Base-by-base conservation (phyloP, 2,113 vertebrate genomes). In the Peucedramus taeniatus region DNA sequence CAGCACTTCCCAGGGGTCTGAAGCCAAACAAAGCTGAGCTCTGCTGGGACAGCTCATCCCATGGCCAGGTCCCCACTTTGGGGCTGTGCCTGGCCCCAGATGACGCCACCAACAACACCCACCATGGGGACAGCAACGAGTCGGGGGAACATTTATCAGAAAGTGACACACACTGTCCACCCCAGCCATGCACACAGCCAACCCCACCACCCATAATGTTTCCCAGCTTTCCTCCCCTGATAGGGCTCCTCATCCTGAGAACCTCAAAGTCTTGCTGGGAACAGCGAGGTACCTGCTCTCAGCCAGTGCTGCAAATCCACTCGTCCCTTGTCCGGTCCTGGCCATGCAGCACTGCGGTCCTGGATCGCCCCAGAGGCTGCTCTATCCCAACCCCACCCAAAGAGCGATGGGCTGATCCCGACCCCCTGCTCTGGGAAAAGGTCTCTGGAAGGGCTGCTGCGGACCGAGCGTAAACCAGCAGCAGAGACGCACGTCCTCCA, bases 321-420 rank as follows among this genome's bases (percentile, higher is more conserved):
- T 28, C 1, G 1, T 24, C 21, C 44, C 44, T 30, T n/a, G 8
- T 10, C 61, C 21, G 19, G 23, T 56, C 54, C 31, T 59, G 23
- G 30, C 44, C 7, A 0, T 7, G 35, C 57, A 57, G 44, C 35
- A 47, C 33, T 0, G 14, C 26, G 27, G 50, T 31, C 42, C 33
- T 1, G 0, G 42, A 35, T 21, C 3, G 39, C 24, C 45, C 47
- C 81, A 31, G 24, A n/a, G 65, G 28, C 31, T 61, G 40, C 49
- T 40, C 44, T 15, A 30, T 22, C 28, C 69, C 66, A 47, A 15
- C 4, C 19, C 39, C 40, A 79, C 28, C 10, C n/a, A 21, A 3
- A 22, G 2, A 3, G 4, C 0, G 0, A 35, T 4, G 26, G 40
- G 28, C 63, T 45, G 59, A 77, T 28, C 72, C 64, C 33, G 39